A percentile compares a stretch with the other conserved stretches of the same genome.
phyloP scores from a whole-genome alignment of 1,140 invertebrate species.

The Zaprionus inermis region DNA sequence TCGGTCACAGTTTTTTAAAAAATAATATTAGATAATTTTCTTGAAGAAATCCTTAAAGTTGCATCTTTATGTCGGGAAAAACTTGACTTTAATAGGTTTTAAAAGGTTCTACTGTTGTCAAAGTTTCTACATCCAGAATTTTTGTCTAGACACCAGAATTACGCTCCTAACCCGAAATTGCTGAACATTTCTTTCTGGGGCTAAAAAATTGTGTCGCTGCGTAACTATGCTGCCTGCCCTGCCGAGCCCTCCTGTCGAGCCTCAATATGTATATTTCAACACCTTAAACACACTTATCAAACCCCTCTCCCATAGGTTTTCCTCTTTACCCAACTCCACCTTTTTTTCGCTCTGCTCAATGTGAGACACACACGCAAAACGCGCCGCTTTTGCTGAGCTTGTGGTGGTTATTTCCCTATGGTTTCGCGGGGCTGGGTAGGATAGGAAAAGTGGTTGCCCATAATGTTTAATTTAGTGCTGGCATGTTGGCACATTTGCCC shows the following conservation, averaged over 20 bases:
- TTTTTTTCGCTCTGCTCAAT: not conserved
- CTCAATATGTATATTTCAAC: conserved; percentile 64
- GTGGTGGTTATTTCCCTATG: not conserved
- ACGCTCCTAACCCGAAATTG: not conserved
- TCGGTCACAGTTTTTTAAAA: conserved; percentile 56
- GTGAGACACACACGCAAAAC: conserved; percentile 18
- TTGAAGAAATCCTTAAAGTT: no score
- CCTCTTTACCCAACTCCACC: conserved; percentile 7
- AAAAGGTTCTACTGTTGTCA: not conserved
- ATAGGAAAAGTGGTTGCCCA: conserved; percentile 31
- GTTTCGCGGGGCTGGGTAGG: not conserved
- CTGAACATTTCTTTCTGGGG: conserved; percentile 1
- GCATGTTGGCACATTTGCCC: conserved; percentile 60
- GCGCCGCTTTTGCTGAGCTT: conserved; percentile 59
- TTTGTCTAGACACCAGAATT: not conserved
- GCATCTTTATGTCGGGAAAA: no score
- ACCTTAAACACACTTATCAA: conserved; percentile 24
- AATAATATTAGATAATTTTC: no score
- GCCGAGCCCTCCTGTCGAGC: conserved; percentile 3
- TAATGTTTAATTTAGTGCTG: conserved; percentile 80
- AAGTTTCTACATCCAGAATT: not conserved
- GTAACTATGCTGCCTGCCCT: conserved; percentile 35
- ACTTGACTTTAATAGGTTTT: no score
- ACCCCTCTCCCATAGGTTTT: not conserved
- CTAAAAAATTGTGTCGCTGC: conserved; percentile 10